Evolutionary conservation across 2,797 vertebrate genomes (phyloP), one percentile per base, ranked within the genome.

Genomic region (Gila robusta): DNA sequence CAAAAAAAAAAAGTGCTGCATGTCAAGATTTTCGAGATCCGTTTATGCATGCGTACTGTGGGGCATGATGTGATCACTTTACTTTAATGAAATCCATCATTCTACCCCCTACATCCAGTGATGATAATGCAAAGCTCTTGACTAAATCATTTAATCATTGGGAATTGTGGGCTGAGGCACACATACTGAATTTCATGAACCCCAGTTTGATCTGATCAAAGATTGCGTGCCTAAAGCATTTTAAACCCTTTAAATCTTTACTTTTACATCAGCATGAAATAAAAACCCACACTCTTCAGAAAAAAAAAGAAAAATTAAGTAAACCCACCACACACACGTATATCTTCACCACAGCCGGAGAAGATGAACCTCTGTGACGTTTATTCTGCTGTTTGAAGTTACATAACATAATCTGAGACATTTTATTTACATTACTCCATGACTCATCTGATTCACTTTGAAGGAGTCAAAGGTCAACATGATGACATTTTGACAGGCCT

Each of bases 141-240:
- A 74, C 56, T 73, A 62, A 66, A 62, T 83, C 70, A 80, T 86
- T 83, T 86, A 76, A 86, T 80, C 44, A 28, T n/a, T 39, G 66
- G 26, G 79, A 73, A 66, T 67, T 72, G 73, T 17, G 35, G 44
- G 59, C 69, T 70, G 70, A 47, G 37, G 59, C 39, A 16, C 77
- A 28, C 49, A 83, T 77, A 83, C 49, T 88, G 81, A 78, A 88
- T 77, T 86, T 86, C 77, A 71, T 83, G 59, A 88, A 77, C 37
- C 39, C 76, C 66, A 80, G 80, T 79, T 76, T 83, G 74, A 83
- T 83, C 59, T 86, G 84, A 88, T 88, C 81, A 88, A 86, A 88
- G 69, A 80, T 86, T 32, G 39, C 73, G 41, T 39, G 70, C 84
- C 81, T 71, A 2, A 44, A 84, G 84, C 77, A 77, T 80, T 74